phyloP scores from a whole-genome alignment of 1,140 invertebrate genomes.

The Ostrea denselamellosa region DNA sequence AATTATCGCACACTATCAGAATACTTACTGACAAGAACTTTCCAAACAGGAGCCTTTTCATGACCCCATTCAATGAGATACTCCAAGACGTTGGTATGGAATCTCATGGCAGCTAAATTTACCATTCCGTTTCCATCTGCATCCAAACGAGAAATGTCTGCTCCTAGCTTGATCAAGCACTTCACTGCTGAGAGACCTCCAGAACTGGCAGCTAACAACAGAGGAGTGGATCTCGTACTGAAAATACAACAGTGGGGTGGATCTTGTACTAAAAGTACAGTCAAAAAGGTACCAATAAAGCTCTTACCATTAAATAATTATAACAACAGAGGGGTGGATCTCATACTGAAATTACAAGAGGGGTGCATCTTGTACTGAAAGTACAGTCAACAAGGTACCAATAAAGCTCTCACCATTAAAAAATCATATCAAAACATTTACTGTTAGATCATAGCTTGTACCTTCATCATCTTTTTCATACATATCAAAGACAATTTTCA shows the following conservation, averaged over 20 bases:
- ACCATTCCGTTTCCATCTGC: slow-evolving; percentile 74
- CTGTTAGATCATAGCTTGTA: too few relatives aligned
- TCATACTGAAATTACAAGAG: slow-evolving; percentile 61
- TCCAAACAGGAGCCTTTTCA: slow-evolving; percentile 75
- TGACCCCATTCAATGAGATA: slow-evolving; percentile 76
- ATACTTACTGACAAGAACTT: slow-evolving; percentile 75
- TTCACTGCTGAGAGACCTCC: slow-evolving; percentile 75
- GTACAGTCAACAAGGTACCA: too few relatives aligned
- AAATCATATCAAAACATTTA: too few relatives aligned
- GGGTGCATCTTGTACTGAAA: background rate
- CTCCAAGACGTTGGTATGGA: slow-evolving; percentile 78
- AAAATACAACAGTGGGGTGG: slow-evolving; percentile 26
- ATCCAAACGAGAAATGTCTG: slow-evolving; percentile 70
- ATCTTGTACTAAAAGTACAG: too few relatives aligned
- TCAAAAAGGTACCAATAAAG: too few relatives aligned
- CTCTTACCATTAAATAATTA: too few relatives aligned
- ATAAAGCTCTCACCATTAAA: too few relatives aligned
- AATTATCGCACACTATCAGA: background rate
- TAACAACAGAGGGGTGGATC: slow-evolving; percentile 74
- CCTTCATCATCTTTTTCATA: too few relatives aligned
- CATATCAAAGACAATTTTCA: too few relatives aligned
- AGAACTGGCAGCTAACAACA: slow-evolving; percentile 77
- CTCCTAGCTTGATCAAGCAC: slow-evolving; percentile 73
- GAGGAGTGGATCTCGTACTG: slow-evolving; percentile 73
- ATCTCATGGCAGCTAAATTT: slow-evolving; percentile 73